These are phyloP conservation scores for Rallus crepitans DNA, from an alignment of 2,797 vertebrate species.

Conservation along the genomic window DNA sequence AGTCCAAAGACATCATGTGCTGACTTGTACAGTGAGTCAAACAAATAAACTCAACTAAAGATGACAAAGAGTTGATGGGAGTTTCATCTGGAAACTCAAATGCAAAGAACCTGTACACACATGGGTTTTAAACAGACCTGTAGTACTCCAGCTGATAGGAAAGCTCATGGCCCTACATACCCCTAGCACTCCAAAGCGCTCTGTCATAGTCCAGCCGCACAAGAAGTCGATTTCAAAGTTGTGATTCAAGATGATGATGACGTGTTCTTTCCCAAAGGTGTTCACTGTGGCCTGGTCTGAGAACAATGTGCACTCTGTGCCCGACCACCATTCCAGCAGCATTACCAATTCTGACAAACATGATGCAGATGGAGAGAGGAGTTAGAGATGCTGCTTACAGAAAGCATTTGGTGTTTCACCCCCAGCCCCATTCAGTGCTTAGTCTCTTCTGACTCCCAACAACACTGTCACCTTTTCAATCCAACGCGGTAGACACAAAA, in stretches of 20 bases:
- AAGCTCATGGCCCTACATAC: conserved; percentile 76
- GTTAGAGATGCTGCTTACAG: neutral
- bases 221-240: conserved; percentile 99
- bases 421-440: neutral
- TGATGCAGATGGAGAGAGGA: neutral
- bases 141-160: neutral
- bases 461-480: neutral
- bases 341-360: conserved; percentile 91
- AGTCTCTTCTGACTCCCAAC: neutral
- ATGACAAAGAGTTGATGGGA: neutral
- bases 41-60: neutral
- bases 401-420: neutral
- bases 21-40: neutral
- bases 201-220: conserved; percentile 99
- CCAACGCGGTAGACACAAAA: neutral
- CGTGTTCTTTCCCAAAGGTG: conserved; percentile 93
- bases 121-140: neutral
- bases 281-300: conserved; percentile 90
- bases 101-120: neutral
- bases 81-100: neutral
- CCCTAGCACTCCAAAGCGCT: conserved; percentile 94
- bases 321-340: conserved; percentile 99
- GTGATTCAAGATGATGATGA: conserved; percentile 97
- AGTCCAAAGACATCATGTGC: neutral
- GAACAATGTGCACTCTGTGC: conserved; percentile 95